Evolutionary conservation across 2,888 invertebrate genomes (phyloP), one percentile per base, ranked within the genome.

Genomic region (Cheiracanthium punctorium): DNA sequence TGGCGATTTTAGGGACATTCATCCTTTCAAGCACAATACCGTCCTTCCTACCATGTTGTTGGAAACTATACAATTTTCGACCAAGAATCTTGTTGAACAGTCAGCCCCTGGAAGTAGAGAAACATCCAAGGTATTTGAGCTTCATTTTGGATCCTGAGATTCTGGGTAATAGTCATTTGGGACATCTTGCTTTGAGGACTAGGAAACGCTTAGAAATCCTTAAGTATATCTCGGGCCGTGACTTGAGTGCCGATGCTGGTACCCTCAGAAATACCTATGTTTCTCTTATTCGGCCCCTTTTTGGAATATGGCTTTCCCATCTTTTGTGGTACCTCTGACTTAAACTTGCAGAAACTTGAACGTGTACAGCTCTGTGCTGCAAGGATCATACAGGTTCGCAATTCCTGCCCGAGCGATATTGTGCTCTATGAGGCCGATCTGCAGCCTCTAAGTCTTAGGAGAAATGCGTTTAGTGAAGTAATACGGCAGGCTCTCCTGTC

Each of bases 321-420:
- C 5, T 69, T 24, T 24, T 28, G 65, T 65, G 10, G 65, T 65
- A 28, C 29, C 28, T 65, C 65, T 29, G 65, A 65, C 20, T 8
- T 28, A 29, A 67, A 67, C 52, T 17, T 52, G 20, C 52, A 52
- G 52, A 24, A 64, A 64, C 29, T 67, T 29, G 30, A 67, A 30
- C 29, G 65, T 14, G 71, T 69, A 5, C 71, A 71, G 28, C 71
- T 24, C 28, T 41, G 71, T 28, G 43, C 43, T 28, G 41, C 71
- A 12, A 32, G n/a, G 17, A 32, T 69, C 10, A 69, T 69, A 4
- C 32, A 32, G 24, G 10, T 69, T 10, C 17, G 33, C 2, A 69
- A 69, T 24, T 5, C 32, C 20, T 69, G 67, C n/a, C 67, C 67
- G 4, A 67, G 24, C n/a, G 76, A 76, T 41, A 76, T 76, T 76